Evolutionary conservation across 2,113 vertebrate species (phyloP), one percentile per base, ranked within the genome.

Genomic region (Siniperca knerii): DNA sequence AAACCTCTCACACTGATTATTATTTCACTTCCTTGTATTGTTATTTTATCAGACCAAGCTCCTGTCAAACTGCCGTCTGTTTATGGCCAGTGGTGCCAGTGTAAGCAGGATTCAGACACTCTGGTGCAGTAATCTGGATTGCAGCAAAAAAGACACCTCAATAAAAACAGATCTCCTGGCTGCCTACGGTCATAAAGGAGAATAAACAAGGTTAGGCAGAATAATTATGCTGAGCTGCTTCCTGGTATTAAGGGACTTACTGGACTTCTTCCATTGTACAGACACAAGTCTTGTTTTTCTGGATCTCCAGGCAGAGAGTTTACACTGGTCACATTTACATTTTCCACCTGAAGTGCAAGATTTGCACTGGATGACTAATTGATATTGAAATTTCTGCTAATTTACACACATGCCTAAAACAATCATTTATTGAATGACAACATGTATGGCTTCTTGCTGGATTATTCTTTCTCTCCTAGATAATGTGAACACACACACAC

Each of bases 141-240:
- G 85, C 33, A 42, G 72, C 42, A 83, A 85, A 82, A 87, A 83
- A 50, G 69, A 78, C 79, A 90, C 89, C 90, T 92, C 92, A 94
- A 94, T 94, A 93, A 94, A 93, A 92, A 75, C 87, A 91, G 83
- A 88, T 90, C 91, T 92, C 78, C 83, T 93, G 87, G 76, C 89
- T 87, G 90, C 82, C 89, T 75, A 66, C 48, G 1, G 89, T 87
- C 88, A 90, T 93, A 92, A 91, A 93, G 85, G 80, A 81, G 90
- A 80, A 85, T 92, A 91, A 92, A 92, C 80, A 89, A 92, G 87
- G 86, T 94, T 94, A 90, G 90, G 78, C 84, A 87, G 77, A 92
- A 90, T 91, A 90, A 92, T 94, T 90, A 87, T 61, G 76, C 70
- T 9, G 76, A 75, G 75, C 86, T 91, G 83, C 89, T 94, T 94